Evolutionary conservation across 1,140 invertebrate species (phyloP).

Genomic region (Armadillidium nasatum): DNA sequence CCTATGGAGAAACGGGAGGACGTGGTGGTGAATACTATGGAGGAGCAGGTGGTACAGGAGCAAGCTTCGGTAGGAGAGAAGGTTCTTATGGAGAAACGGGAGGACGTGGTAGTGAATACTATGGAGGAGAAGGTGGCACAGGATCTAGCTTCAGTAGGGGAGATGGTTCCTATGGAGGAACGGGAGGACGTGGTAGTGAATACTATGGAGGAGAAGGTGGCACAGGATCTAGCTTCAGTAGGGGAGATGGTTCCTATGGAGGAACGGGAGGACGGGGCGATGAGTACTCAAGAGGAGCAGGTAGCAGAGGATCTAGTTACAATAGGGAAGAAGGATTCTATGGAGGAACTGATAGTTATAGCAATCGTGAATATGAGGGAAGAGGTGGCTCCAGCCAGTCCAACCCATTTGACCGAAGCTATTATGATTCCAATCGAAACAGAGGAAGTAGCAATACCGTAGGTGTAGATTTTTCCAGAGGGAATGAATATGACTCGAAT

Average conservation of each 20-base stretch:
- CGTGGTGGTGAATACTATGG: background rate
- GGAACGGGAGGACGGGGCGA: background rate
- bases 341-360: background rate
- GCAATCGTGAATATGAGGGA: background rate
- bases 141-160: background rate
- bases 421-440: too few relatives aligned
- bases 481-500: background rate
- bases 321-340: background rate
- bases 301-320: background rate
- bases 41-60: background rate
- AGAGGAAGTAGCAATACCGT: background rate
- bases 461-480: background rate
- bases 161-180: background rate
- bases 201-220: background rate
- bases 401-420: too few relatives aligned
- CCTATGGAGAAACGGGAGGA: background rate
- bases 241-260: background rate
- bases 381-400: background rate
- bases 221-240: background rate
- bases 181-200: background rate
- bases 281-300: background rate
- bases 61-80: slow-evolving; percentile 4
- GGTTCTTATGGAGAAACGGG: too few relatives aligned
- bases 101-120: background rate
- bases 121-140: background rate